Evolutionary conservation across 53 echinoderm and acorn worm species (phyloP), one percentile per base, ranked within the genome.

Genomic region (Actinopyga echinites): DNA sequence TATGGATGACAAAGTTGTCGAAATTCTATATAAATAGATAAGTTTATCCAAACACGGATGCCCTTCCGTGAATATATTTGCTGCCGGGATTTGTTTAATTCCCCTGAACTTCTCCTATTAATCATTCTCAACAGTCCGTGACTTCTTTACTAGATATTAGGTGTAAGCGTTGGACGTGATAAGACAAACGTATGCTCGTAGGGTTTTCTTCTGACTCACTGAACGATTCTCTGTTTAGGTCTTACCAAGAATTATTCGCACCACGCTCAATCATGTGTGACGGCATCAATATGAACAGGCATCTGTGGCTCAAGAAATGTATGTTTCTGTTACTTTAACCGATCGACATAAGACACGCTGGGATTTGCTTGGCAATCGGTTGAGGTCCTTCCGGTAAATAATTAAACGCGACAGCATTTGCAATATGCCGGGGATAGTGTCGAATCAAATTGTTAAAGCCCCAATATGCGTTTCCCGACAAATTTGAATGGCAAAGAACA

Each of bases 311-410:
- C 35, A 65, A 29, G 19, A 36, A 30, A 20, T 15, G 20, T 65
- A 8, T 26, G 21, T 26, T 65, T 65, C 21, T 31, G 29, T 65
- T 26, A 30, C 10, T 34, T 25, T 65, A 65, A 65, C 35, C 33
- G 65, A 65, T 65, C 65, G 65, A 34, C 65, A 30, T 65, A 65
- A 34, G 34, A 30, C 65, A 65, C 65, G 31, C 36, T 65, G 65
- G 65, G 65, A 65, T 65, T 65, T 65, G 65, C 31, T 32, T 65
- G 20, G 33, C 31, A 34, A 7, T 13, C 65, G 31, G 31, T 65
- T 65, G 65, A 34, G 26, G 8, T 34, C 65, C 35, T 65, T 65
- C 35, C 15, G n/a, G 65, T 65, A 65, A 65, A 65, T 65, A 28
- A 63, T 63, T 63, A 11, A 63, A 31, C 31, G 23, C n/a, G 63